Percentiles rank a stretch among this genome's conserved stretches.
Evolutionary conservation across 2,113 vertebrate genomes (phyloP).

Genomic region (Scytalopus superciliaris): DNA sequence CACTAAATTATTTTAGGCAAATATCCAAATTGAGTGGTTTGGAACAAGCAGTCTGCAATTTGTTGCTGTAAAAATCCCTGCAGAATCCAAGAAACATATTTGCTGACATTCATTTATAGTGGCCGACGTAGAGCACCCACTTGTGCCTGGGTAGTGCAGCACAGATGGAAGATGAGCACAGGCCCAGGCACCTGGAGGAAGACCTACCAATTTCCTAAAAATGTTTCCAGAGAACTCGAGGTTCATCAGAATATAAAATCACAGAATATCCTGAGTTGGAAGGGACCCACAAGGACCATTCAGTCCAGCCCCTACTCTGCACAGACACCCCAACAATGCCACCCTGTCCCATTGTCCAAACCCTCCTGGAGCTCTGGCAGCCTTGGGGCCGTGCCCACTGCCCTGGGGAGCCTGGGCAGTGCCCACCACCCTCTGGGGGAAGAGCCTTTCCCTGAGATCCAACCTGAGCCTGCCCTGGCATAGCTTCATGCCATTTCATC

Average conservation of each 20-base stretch:
- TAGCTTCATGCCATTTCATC: not conserved
- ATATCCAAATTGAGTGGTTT: constrained; percentile 46
- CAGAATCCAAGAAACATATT: not conserved
- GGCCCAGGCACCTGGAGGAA: not conserved
- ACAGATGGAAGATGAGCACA: not conserved
- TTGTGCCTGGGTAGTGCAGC: not conserved
- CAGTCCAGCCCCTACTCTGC: not conserved
- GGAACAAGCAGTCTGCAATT: constrained; percentile 14
- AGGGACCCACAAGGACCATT: too few species aligned
- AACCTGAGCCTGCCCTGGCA: not conserved
- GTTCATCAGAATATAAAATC: not conserved
- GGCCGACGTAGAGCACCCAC: not conserved
- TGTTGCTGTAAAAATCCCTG: constrained; percentile 33
- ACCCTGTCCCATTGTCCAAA: not conserved
- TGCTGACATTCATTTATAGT: not conserved
- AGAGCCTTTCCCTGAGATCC: not conserved
- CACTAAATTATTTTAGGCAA: constrained; percentile 54
- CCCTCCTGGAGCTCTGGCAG: not conserved
- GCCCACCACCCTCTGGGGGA: not conserved
- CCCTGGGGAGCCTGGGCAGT: not conserved
- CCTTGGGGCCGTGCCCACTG: not conserved
- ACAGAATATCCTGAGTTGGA: not conserved
- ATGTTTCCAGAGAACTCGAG: not conserved
- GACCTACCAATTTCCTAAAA: not conserved
- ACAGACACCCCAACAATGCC: not conserved